Percentiles rank a stretch among this genome's conserved stretches.
These are phyloP conservation scores for Cephalopachus bancanus DNA, from an alignment of 2,797 vertebrate species.

Conservation along the genomic window DNA sequence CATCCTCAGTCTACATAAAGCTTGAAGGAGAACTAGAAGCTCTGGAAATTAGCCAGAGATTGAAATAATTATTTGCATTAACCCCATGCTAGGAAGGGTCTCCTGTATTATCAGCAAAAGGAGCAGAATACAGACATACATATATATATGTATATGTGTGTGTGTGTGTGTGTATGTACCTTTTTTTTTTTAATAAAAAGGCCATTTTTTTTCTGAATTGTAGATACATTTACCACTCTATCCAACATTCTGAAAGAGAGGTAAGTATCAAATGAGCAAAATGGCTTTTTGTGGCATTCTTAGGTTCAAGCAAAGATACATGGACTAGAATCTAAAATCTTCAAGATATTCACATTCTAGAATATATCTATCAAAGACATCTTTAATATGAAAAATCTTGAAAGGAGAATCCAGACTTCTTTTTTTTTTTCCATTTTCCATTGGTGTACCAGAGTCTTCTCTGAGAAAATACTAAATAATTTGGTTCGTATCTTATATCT, in stretches of 20 bases:
- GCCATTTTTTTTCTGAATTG: background rate
- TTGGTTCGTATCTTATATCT: background rate
- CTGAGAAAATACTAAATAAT: background rate
- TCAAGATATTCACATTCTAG: background rate
- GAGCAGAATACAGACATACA: too few relatives aligned
- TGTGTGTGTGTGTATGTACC: too few relatives aligned
- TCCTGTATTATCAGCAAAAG: background rate
- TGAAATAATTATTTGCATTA: background rate
- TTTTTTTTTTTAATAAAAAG: background rate
- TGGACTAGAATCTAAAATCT: background rate
- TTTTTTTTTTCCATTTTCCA: background rate
- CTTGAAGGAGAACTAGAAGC: background rate
- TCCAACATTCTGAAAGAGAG: background rate
- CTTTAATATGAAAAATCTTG: background rate
- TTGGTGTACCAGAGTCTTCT: background rate
- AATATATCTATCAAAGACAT: background rate
- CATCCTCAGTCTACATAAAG: background rate
- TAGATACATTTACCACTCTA: background rate
- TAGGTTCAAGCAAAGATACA: background rate
- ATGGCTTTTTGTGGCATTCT: background rate
- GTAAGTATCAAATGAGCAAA: background rate
- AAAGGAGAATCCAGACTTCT: background rate
- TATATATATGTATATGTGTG: too few relatives aligned
- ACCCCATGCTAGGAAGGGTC: background rate
- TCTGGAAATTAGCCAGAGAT: background rate